Base-by-base conservation (phyloP, 2,888 invertebrate genomes). In the Hymenopus coronatus region DNA sequence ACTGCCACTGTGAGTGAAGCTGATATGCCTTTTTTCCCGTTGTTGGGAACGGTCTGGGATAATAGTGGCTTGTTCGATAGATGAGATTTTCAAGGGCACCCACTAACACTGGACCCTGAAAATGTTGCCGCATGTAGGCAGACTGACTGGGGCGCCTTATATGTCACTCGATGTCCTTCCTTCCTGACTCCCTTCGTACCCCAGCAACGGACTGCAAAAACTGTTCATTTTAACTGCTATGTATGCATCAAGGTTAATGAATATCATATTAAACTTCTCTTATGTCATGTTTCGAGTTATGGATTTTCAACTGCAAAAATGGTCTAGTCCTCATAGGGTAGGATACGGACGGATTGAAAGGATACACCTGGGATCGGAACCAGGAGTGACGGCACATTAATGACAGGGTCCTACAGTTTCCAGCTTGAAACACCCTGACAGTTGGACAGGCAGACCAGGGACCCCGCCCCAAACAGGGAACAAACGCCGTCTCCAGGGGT, bases 71-170 rank as follows among this genome's bases (percentile, higher is more conserved):
- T 6, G 14, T 70, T 85, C 54, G 81, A 81, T 30, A 81, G 81
- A 86, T 81, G 86, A 81, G 81, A 70, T 86, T 86, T 86, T 86
- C 86, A 86, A 86, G 86, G 86, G 33, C 15, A 86, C 28, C 12
- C 20, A 30, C 40, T 28, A n/a, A 54, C 28, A 46, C 27, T 85
- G 54, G 54, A 70, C 54, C 54, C 54, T 70, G 54, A 70, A 70
- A 70, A 70, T 70, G 54, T 20, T 15, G 85, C 12, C 28, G 70
- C 54, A 85, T 25, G 86, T 81, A 81, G 86, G 85, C 46, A 85
- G 85, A 81, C 28, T 28, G 86, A 20, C 28, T 9, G 8, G 82
- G 82, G 30, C 40, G 28, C 88, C 40, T 83, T 88, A 88, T 83
- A 88, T 82, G 88, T 83, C 88, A 88, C 82, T 30, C 28, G 83